Evolutionary conservation across 2,797 vertebrate species (phyloP), one percentile per base, ranked within the genome.

Genomic region (Natrix natrix): DNA sequence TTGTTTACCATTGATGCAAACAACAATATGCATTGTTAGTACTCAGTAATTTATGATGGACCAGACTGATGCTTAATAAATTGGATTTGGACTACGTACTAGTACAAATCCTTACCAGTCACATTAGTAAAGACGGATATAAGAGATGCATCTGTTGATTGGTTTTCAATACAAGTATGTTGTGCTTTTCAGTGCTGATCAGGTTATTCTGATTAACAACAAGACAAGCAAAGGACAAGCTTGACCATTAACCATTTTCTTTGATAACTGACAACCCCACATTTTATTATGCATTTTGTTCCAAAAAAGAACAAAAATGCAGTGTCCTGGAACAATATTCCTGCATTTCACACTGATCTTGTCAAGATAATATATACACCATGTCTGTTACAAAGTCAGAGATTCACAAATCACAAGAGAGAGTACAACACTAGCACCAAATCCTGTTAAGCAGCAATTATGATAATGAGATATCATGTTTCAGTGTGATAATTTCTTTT

Each of bases 191-290:
- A 37, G 92, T 69, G 91, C 60, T 5, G 56, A 91, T 12, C 93
- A 90, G 87, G 92, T 91, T 74, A 88, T 60, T 92, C 87, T 95
- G 94, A 96, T 95, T 93, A 92, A 96, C 93, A 96, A 93, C 93
- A 91, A 95, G 92, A 95, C 87, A 96, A 95, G 61, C 90, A 95
- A 96, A 95, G 91, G 92, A 94, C 93, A 96, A 92, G 63, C 92
- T 63, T 92, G 86, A 95, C 90, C 92, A 94, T 92, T 0, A 28
- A 26, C n/a, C 89, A 95, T 54, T 28, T 83, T 93, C 88, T 86
- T 95, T 96, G 93, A 95, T 57, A 93, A 69, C 26, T 94, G 93
- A 94, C 92, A 93, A 86, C 74, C 90, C 60, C 26, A 91, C 60
- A 43, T 96, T 95, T 96, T 94, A 96, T 93, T 94, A 93, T 37